phyloP scores from a whole-genome alignment of 2,888 invertebrate species.

The Thumatha senex region DNA sequence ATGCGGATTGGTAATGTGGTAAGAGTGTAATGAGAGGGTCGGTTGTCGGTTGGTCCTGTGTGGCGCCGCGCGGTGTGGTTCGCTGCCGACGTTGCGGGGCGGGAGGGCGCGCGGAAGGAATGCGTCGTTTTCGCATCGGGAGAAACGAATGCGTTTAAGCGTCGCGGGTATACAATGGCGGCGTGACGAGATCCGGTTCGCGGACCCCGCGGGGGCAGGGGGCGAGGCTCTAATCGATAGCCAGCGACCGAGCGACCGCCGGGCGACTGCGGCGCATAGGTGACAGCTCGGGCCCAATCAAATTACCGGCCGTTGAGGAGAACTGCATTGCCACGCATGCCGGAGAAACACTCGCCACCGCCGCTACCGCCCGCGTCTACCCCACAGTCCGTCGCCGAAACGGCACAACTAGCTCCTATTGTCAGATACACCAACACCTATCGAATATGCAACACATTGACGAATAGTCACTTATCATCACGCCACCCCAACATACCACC shows the following conservation, averaged over 20 bases:
- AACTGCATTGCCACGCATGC: conserved; percentile 73
- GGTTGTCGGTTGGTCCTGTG: conserved; percentile 49
- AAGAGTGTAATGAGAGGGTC: conserved; percentile 76
- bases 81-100: conserved; percentile 58
- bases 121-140: conserved; percentile 84
- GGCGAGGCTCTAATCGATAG: conserved; percentile 81
- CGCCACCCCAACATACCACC: conserved; percentile 53
- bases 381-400: conserved; percentile 51
- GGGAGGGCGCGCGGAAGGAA: conserved; percentile 80
- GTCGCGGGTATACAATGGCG: conserved; percentile 83
- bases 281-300: conserved; percentile 82
- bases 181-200: conserved; percentile 84
- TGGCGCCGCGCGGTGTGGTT: conserved; percentile 58
- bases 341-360: conserved; percentile 55
- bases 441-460: conserved; percentile 62
- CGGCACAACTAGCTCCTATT: conserved; percentile 50
- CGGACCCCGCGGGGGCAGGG: conserved; percentile 74
- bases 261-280: conserved; percentile 82
- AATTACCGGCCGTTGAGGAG: conserved; percentile 79
- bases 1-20: conserved; percentile 51
- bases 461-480: conserved; percentile 64
- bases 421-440: conserved; percentile 52
- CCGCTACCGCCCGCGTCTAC: conserved; percentile 46
- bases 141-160: conserved; percentile 84
- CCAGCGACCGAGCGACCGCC: conserved; percentile 82